These are phyloP conservation scores for Electrona antarctica DNA, from an alignment of 2,113 vertebrate species.

Conservation along the genomic window DNA sequence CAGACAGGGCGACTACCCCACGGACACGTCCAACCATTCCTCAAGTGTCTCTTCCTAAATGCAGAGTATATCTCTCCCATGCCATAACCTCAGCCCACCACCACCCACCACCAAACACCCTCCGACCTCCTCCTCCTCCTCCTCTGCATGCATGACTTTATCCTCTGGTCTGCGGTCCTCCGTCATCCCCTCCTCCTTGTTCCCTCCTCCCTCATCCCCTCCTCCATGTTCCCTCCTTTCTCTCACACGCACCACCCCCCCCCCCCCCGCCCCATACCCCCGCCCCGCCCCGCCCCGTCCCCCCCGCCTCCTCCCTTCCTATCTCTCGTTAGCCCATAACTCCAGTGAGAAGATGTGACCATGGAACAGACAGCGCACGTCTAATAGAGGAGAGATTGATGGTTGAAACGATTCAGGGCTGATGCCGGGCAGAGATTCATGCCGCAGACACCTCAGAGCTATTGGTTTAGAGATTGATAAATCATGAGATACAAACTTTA, in stretches of 20 bases:
- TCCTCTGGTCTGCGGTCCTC: no score
- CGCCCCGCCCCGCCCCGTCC: no score
- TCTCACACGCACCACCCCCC: no score
- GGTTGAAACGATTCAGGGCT: conserved; percentile 69
- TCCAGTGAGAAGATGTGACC: conserved; percentile 58
- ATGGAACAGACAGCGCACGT: conserved; percentile 67
- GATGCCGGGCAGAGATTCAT: conserved; percentile 68
- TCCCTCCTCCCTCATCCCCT: no score
- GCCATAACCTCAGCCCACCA: background rate
- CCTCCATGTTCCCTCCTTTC: no score
- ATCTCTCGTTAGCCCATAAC: conserved; percentile 49
- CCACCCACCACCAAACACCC: conserved; percentile 34
- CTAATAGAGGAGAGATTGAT: conserved; percentile 77
- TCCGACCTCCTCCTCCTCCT: no score
- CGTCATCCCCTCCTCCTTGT: no score
- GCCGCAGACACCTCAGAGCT: conserved; percentile 56
- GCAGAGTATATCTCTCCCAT: conserved; percentile 53
- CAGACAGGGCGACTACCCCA: conserved; percentile 39
- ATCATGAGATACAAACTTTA: conserved; percentile 66
- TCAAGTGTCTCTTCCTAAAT: conserved; percentile 60
- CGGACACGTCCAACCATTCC: conserved; percentile 45
- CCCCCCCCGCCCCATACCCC: no score
- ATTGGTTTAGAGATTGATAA: conserved; percentile 69
- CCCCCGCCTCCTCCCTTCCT: conserved; percentile 27
- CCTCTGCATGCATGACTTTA: no score